Evolutionary conservation across 2,113 vertebrate genomes (phyloP).

Genomic region (Ammospiza caudacuta): DNA sequence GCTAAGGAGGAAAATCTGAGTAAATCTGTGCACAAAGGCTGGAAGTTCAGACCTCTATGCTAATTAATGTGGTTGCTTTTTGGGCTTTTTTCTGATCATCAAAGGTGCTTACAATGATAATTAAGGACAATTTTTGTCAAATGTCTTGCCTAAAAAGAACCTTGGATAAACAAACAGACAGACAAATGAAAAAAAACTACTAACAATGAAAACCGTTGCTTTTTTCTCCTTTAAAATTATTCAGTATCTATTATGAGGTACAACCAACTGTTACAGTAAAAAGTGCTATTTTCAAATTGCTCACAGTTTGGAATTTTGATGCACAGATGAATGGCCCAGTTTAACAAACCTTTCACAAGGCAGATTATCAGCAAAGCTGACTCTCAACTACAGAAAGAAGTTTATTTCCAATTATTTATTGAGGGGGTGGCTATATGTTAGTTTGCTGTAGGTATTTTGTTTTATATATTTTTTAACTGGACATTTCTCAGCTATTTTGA

Average conservation of each 20-base stretch:
- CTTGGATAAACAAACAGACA: background rate
- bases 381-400: background rate
- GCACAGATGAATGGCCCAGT: background rate
- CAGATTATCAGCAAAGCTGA: background rate
- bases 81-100: background rate
- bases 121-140: background rate
- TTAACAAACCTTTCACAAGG: background rate
- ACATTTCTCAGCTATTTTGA: background rate
- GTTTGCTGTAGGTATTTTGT: rapidly evolving
- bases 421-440: rapidly evolving
- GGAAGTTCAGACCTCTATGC: background rate
- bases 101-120: background rate
- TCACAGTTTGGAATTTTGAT: background rate
- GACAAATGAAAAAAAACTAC: background rate
- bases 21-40: background rate
- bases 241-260: background rate
- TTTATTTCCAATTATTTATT: background rate
- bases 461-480: background rate
- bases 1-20: background rate
- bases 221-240: background rate
- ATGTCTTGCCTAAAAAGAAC: background rate
- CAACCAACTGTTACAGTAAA: background rate
- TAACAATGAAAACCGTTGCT: background rate
- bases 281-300: background rate
- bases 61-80: background rate